Evolutionary conservation across 2,113 vertebrate species (phyloP), one percentile per base, ranked within the genome.

Genomic region (Mionectes macconnelli): DNA sequence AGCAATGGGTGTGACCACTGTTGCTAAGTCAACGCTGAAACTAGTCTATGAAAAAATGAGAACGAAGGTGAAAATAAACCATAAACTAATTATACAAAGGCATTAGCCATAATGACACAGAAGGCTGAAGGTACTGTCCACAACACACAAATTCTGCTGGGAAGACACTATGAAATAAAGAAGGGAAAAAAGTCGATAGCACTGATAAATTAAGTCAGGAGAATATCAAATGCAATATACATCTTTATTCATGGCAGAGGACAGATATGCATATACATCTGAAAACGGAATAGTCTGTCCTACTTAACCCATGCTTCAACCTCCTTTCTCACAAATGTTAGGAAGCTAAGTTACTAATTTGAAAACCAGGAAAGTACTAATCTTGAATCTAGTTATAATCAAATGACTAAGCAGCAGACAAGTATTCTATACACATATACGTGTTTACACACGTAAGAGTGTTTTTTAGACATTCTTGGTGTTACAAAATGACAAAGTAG

Each of bases 271-370:
- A 56, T 18, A 21, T 31, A 35, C 2, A 2, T 52, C 37, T 82
- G 35, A 63, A 60, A 85, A 73, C 13, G 19, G 12, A 77, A 9
- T 19, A 33, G 6, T 56, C 30, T 33, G 4, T 56, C 23, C 25
- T 73, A 49, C 15, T 69, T 57, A 73, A 69, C 8, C 3, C 6
- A 12, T 60, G 5, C 11, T 73, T 84, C 0, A 0, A 57, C 17
- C 5, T 81, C 11, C 20, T 84, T 10, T 84, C 23, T n/a, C 25
- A 76, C 9, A 80, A 77, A 53, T 9, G 9, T 31, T 69, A 69
- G 15, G 39, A 73, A 85, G 2, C 9, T 35, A 10, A 30, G 4
- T 11, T 60, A 37, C 20, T 80, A 53, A 60, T 66, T 40, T 1
- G 79, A 69, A 83, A 82, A 19, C 4, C 28, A 70, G 23, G 57